Base-by-base conservation (phyloP, 2,113 vertebrate species). In the Callipepla californica region DNA sequence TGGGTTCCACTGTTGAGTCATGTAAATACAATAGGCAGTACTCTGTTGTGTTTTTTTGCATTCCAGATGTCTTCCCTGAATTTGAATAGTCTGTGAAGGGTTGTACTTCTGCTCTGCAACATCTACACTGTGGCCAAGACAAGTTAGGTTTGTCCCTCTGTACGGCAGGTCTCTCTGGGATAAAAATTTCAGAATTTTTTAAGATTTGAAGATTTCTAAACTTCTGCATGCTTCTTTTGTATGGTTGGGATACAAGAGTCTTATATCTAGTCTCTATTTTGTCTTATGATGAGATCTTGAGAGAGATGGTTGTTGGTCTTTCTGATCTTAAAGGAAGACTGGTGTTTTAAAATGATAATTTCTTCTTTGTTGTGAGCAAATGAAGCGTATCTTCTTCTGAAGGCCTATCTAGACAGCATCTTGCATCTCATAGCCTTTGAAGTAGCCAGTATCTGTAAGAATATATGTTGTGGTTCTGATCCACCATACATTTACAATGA, bases 251-350 rank as follows among this genome's bases (percentile, higher is more conserved):
- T 7, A 21, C 7, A 4, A 14, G 34, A 36, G 4, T 50, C 38
- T 21, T 7, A 0, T 61, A 34, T 53, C 25, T 59, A 2, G 25
- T 70, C 30, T 26, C 6, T 5, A 0, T 57, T 36, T n/a, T 77
- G 16, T n/a, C 13, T 48, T 53, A 4, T 38, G 70, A 8, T 75
- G n/a, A 42, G 9, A 53, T 77, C 32, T 80, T 62, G 38, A 6
- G 8, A 34, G 2, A 1, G 38, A 14, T 1, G 1, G 8, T 28
- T 55, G 2, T 17, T 73, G 16, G 0, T n/a, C 13, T 55, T 57
- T 32, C 22, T 76, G 23, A 26, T 5, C 5, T 70, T 78, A 25
- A 19, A 67, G 38, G 25, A 62, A 3, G 9, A 11, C 21, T 26
- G 13, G 23, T 3, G 7, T 82, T 65, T 44, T 81, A 2, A 82